Evolutionary conservation across 2,888 invertebrate species (phyloP), one percentile per base, ranked within the genome.

Genomic region (Conus canariensis): DNA sequence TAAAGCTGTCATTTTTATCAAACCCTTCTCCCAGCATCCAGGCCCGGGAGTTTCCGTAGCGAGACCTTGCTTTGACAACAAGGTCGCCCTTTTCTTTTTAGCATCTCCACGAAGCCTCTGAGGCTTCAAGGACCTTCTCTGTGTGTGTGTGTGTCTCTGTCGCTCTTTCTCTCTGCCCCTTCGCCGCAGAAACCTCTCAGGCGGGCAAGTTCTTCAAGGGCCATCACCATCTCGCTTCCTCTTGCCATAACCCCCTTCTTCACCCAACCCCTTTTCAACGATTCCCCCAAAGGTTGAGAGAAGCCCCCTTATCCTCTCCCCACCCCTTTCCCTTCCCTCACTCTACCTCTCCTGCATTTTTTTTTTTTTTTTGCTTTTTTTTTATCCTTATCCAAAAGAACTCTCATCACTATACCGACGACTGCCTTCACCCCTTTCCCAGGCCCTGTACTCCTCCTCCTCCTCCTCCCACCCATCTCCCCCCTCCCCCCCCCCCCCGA

Each of bases 1-100:
- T 70, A 89, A 89, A 89, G 85, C 85, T 89, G 89, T 89, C 89
- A 89, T 89, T 89, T 89, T 89, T 89, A 89, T 89, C 89, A 85
- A 89, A 89, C 89, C 85, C 19, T 64, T 87, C 58, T 56, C 45
- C n/a, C 16, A 6, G 14, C 16, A 12, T n/a, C 30, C 70, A 70
- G 19, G 70, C 22, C 70, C 22, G 3, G 22, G 70, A 58, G 74
- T 70, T 70, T 86, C 30, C 64, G 64, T 5, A 45, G 45, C 14
- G 64, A 60, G 86, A 86, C 86, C 86, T 67, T 86, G 86, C 86
- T 64, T 59, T 87, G 87, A 87, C 87, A 87, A 87, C 30, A 58
- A 58, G 87, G 87, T 87, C 87, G 87, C 16, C 58, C 87, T 74
- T 22, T 58, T 74, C 74, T 87, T 87, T 87, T 87, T 87, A 87